Evolutionary conservation across 2,888 invertebrate genomes (phyloP).

Genomic region (Matsumyia berberina): DNA sequence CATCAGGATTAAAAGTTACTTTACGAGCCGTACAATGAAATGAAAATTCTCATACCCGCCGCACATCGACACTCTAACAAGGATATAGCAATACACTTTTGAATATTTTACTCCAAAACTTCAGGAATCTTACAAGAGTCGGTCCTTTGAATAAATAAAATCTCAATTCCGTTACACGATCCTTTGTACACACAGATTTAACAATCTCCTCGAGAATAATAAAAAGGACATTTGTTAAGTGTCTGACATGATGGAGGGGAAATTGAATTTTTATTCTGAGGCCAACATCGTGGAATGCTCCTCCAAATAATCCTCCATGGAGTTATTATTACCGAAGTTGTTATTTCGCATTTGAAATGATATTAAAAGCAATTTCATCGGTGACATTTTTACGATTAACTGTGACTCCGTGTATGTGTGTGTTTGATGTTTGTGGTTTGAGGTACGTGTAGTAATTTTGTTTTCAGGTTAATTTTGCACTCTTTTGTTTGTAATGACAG

Average conservation of each 20-base stretch:
- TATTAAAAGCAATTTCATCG: slow-evolving; percentile 32
- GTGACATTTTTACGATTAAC: slow-evolving; percentile 1
- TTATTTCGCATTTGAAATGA: slow-evolving; percentile 40
- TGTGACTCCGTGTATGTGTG: neutral
- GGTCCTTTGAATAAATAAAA: slow-evolving; percentile 68
- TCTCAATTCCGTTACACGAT: slow-evolving; percentile 61
- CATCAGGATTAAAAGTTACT: slow-evolving; percentile 52
- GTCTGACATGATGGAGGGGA: slow-evolving; percentile 42
- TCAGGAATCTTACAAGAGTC: neutral
- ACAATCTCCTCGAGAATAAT: slow-evolving; percentile 71
- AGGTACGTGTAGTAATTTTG: neutral
- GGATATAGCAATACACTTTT: slow-evolving; percentile 35
- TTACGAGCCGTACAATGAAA: slow-evolving; percentile 49
- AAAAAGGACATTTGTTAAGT: slow-evolving; percentile 72
- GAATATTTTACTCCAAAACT: slow-evolving; percentile 52
- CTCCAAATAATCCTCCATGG: slow-evolving; percentile 25
- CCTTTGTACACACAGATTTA: slow-evolving; percentile 62
- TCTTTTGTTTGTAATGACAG: neutral
- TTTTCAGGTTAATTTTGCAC: neutral
- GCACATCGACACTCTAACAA: neutral
- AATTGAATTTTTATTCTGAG: slow-evolving; percentile 52
- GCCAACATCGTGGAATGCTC: neutral
- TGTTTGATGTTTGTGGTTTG: neutral
- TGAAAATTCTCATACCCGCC: slow-evolving; percentile 17
- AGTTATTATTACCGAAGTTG: slow-evolving; percentile 45